phyloP scores from a whole-genome alignment of 2,797 vertebrate genomes.

The Etheostoma nigrum region DNA sequence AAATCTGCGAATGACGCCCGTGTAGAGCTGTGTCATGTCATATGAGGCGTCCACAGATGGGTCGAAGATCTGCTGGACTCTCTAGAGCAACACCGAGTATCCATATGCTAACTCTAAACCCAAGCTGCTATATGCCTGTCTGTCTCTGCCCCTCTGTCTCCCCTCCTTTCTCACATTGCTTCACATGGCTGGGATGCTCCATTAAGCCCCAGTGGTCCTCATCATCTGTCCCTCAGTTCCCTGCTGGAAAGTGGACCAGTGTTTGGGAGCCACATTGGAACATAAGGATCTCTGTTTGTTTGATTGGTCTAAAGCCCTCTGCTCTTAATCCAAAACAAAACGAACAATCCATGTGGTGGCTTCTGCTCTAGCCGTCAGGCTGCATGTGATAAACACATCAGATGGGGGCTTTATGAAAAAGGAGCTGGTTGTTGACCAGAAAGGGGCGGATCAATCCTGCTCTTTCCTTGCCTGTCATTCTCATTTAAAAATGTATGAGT shows the following conservation, averaged over 20 bases:
- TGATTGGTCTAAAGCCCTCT: slow-evolving; percentile 76
- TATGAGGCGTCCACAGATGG: slow-evolving; percentile 78
- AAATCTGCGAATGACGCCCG: not conserved
- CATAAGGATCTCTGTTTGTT: slow-evolving; percentile 71
- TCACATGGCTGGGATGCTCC: slow-evolving; percentile 70
- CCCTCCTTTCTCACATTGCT: slow-evolving; percentile 56
- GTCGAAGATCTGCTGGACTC: slow-evolving; percentile 69
- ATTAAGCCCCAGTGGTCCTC: slow-evolving; percentile 56
- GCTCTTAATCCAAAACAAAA: slow-evolving; percentile 83
- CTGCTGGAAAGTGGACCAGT: slow-evolving; percentile 61
- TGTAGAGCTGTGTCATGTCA: slow-evolving; percentile 44
- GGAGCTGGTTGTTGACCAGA: slow-evolving; percentile 52
- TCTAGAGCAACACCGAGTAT: slow-evolving; percentile 73
- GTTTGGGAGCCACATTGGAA: slow-evolving; percentile 73
- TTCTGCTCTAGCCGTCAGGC: slow-evolving; percentile 42
- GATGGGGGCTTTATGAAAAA: slow-evolving; percentile 59
- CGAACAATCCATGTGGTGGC: slow-evolving; percentile 65
- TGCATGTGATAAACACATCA: slow-evolving; percentile 75
- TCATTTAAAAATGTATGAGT: slow-evolving; percentile 52
- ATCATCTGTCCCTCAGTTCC: slow-evolving; percentile 63
- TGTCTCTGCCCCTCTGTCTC: slow-evolving; percentile 7
- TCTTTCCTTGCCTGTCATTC: slow-evolving; percentile 43
- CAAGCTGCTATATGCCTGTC: slow-evolving; percentile 72
- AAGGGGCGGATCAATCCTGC: slow-evolving; percentile 40
- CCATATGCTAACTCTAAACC: slow-evolving; percentile 77